These are phyloP conservation scores for Zygaena filipendulae DNA, from an alignment of 2,888 invertebrate species.

Conservation along the genomic window DNA sequence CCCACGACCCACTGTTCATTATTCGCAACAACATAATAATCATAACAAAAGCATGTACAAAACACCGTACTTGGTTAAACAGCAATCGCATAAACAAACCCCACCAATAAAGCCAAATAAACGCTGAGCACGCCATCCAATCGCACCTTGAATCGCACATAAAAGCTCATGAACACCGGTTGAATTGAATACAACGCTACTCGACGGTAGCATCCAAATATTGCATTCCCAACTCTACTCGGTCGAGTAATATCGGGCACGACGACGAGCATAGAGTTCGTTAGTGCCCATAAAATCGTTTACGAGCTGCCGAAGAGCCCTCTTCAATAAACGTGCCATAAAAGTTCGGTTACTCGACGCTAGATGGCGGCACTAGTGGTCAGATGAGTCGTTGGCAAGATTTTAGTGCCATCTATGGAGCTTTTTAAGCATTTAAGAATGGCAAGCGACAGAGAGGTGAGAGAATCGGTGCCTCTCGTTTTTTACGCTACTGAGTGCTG, in stretches of 20 bases:
- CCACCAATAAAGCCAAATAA: conserved; percentile 69
- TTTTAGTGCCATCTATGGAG: conserved; percentile 68
- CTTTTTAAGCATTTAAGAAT: conserved; percentile 55
- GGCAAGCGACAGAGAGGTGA: conserved; percentile 30
- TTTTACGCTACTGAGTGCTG: conserved; percentile 24
- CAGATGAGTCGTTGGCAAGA: conserved; percentile 55
- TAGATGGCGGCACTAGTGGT: conserved; percentile 67
- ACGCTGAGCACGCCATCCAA: conserved; percentile 67
- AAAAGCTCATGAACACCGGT: conserved; percentile 64
- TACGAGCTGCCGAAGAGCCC: conserved; percentile 68
- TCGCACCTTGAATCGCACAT: conserved; percentile 69
- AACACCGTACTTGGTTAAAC: conserved; percentile 65
- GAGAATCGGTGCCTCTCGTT: conserved; percentile 20
- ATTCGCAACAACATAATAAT: conserved; percentile 62
- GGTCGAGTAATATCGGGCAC: conserved; percentile 61
- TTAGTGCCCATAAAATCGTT: conserved; percentile 66
- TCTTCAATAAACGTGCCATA: conserved; percentile 66
- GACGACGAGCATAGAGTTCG: conserved; percentile 60
- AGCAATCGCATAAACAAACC: conserved; percentile 69
- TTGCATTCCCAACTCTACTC: conserved; percentile 57
- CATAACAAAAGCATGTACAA: conserved; percentile 63
- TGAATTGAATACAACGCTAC: conserved; percentile 59
- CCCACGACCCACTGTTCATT: conserved; percentile 45
- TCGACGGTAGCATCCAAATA: conserved; percentile 59
- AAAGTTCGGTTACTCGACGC: conserved; percentile 63